phyloP scores from a whole-genome alignment of 2,797 vertebrate species.

The Pseudochirops corinnae region DNA sequence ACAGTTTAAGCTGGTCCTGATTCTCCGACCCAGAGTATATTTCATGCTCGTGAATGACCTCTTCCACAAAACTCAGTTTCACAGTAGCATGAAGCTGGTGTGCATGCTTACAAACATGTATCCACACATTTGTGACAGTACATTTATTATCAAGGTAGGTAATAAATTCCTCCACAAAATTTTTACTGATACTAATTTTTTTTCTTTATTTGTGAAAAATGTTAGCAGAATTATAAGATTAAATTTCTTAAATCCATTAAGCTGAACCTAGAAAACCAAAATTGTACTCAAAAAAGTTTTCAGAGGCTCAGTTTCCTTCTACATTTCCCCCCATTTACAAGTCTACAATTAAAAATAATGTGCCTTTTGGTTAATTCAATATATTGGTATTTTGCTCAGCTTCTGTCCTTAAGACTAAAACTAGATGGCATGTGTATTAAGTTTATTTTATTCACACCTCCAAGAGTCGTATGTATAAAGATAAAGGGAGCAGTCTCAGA shows the following conservation, averaged over 20 bases:
- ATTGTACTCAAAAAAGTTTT: conserved; percentile 51
- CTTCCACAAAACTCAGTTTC: conserved; percentile 46
- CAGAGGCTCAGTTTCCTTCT: conserved; percentile 35
- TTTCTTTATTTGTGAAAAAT: conserved; percentile 47
- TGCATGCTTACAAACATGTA: background rate
- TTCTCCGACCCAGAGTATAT: background rate
- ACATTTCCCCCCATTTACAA: background rate
- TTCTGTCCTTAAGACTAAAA: conserved; percentile 56
- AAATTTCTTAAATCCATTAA: conserved; percentile 60
- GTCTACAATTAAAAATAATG: conserved; percentile 62
- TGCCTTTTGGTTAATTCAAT: conserved; percentile 55
- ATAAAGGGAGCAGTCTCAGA: background rate
- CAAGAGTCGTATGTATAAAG: background rate
- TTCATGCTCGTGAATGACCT: background rate
- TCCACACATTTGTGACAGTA: conserved; percentile 42
- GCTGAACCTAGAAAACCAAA: conserved; percentile 59
- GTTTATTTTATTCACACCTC: conserved; percentile 55
- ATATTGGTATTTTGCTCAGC: conserved; percentile 53
- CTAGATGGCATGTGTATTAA: conserved; percentile 54
- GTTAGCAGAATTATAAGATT: conserved; percentile 49
- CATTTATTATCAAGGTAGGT: conserved; percentile 56
- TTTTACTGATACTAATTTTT: conserved; percentile 59
- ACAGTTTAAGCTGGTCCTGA: conserved; percentile 46
- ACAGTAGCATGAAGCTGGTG: background rate
- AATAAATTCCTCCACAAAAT: conserved; percentile 65